Percentiles rank a stretch among this genome's conserved stretches.
phyloP scores from a whole-genome alignment of 2,113 vertebrate species.

The Mugil cephalus region DNA sequence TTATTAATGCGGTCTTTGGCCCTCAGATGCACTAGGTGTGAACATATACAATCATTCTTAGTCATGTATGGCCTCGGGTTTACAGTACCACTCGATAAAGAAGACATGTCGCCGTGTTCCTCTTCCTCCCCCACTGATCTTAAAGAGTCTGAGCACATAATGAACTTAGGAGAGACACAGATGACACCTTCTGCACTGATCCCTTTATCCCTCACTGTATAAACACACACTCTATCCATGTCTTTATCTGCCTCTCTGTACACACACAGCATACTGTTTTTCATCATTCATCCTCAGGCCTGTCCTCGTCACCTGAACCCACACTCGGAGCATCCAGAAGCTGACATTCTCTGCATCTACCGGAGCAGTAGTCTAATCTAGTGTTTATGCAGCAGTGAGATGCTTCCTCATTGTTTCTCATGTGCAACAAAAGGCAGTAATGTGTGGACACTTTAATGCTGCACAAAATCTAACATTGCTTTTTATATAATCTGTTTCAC shows the following conservation, averaged over 20 bases:
- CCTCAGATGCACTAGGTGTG: background rate
- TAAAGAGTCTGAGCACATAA: constrained; percentile 76
- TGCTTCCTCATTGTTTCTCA: no score
- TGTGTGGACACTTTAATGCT: no score
- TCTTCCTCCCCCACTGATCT: constrained; percentile 47
- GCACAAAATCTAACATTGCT: background rate
- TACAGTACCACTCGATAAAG: background rate
- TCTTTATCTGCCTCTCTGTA: background rate
- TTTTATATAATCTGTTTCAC: no score
- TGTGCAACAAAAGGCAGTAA: no score
- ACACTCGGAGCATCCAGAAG: no score
- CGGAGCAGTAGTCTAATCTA: no score
- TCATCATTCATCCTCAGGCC: background rate
- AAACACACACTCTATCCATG: constrained; percentile 26
- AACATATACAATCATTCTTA: background rate
- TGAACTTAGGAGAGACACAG: constrained; percentile 75
- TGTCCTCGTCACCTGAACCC: no score
- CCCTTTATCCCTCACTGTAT: constrained; percentile 67
- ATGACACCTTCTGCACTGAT: constrained; percentile 73
- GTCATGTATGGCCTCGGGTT: background rate
- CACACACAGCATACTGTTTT: background rate
- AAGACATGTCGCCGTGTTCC: constrained; percentile 8
- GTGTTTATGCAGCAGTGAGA: no score
- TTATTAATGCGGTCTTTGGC: background rate
- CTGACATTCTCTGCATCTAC: background rate